These are phyloP conservation scores for Megastigmus dorsalis DNA, from an alignment of 2,888 invertebrate genomes.

Conservation along the genomic window DNA sequence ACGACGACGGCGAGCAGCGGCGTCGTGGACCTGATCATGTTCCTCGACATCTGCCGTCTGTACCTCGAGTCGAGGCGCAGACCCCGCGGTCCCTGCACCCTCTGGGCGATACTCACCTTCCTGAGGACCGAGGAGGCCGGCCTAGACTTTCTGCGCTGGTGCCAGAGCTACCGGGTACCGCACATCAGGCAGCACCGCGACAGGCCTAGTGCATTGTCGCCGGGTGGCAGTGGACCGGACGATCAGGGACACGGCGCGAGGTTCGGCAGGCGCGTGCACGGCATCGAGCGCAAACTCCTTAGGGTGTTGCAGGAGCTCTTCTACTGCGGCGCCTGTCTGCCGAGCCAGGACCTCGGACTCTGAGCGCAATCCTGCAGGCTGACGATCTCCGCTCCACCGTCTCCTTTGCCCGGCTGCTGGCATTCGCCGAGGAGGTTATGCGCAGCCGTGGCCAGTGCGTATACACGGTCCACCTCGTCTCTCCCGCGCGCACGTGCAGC, in stretches of 20 bases:
- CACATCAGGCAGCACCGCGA: conserved; percentile 58
- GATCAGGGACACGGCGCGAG: background rate
- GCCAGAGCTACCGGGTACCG: conserved; percentile 61
- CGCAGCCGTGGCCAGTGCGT: background rate
- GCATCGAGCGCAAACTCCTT: conserved; percentile 59
- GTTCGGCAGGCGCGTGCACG: too few species aligned
- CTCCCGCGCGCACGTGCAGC: background rate
- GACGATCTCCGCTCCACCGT: too few species aligned
- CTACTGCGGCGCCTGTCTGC: conserved; percentile 64
- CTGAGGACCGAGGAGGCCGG: conserved; percentile 64
- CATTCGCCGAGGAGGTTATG: too few species aligned
- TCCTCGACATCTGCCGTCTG: conserved; percentile 68
- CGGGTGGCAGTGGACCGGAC: background rate
- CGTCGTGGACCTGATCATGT: conserved; percentile 68
- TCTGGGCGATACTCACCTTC: conserved; percentile 69
- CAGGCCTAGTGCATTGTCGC: background rate
- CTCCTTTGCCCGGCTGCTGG: too few species aligned
- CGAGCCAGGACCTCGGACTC: conserved; percentile 54
- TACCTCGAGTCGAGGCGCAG: conserved; percentile 60
- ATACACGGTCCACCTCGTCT: too few species aligned
- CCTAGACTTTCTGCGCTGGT: conserved; percentile 65
- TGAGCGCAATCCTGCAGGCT: conserved; percentile 21
- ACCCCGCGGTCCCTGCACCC: conserved; percentile 59
- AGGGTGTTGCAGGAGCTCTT: conserved; percentile 63
- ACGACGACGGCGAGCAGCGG: conserved; percentile 55